Base-by-base conservation (phyloP, 2,113 vertebrate species). In the Alaudala cheleensis region DNA sequence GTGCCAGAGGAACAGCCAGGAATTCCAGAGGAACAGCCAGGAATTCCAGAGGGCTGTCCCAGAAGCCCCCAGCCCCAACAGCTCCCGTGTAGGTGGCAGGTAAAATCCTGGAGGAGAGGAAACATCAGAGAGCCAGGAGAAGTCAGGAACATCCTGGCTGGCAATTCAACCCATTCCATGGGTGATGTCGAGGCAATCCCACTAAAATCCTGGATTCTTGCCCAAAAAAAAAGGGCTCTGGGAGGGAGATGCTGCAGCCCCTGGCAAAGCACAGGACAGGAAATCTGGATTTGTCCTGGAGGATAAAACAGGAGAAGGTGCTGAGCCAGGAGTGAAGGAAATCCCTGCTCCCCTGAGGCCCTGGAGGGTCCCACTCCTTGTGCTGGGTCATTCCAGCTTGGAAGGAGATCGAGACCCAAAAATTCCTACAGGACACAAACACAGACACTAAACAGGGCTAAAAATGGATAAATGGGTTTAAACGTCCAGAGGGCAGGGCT, bases 121-220 rank as follows among this genome's bases (percentile, higher is more conserved):
- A 95, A 91, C 31, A 25, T 29, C 53, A 84, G 85, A 79, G 85
- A 95, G 15, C 28, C 31, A 72, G 67, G 86, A 94, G 88, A 90
- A 60, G 67, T 60, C 28, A 37, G 78, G 34, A 71, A 82, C 71
- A 78, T 76, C 95, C 80, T 72, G 85, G 61, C 72, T 16, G 80
- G 84, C 51, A 94, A 81, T 92, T 69, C 90, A 95, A 93, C 84
- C 72, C 87, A 70, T 47, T 37, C 81, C n/a, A 26, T 0, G 18
- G 39, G 60, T 7, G 51, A 62, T 10, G 39, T 1, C 11, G 28
- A 81, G 70, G 51, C 23, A 67, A 47, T 21, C 33, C 82, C 14
- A 22, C 45, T 70, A 72, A 92, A 95, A 95, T 17, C 62, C 47
- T 7, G 0, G 20, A 45, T 56, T 86, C 72, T 18, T 78, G 94